Conservation (phyloP, 1,140 invertebrate species). For the Wasmannia auropunctata region DNA sequence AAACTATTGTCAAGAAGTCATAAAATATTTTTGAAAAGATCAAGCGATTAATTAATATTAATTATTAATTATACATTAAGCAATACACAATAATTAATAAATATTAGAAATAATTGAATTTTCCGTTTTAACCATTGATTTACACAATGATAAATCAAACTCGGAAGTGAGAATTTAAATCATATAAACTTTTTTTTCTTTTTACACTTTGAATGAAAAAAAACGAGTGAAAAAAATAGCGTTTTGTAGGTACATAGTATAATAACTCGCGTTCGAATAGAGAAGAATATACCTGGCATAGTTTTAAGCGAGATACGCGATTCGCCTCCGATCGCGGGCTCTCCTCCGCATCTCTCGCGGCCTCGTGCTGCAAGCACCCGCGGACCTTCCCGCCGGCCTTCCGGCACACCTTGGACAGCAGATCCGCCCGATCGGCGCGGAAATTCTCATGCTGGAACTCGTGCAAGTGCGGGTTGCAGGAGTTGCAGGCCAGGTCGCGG, state of each 20-base stretch:
- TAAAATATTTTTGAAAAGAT: neutral
- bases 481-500: constrained; percentile 86
- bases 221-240: too few relatives aligned
- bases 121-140: neutral
- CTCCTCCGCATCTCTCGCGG: constrained; percentile 13
- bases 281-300: constrained; percentile 79
- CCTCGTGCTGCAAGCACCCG: constrained; percentile 57
- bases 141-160: neutral
- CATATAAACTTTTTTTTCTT: neutral
- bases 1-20: neutral
- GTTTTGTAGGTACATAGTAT: too few relatives aligned
- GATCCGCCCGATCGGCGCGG: constrained; percentile 84
- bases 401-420: constrained; percentile 86
- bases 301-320: constrained; percentile 73
- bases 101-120: neutral
- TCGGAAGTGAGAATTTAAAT: neutral
- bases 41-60: neutral
- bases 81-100: neutral
- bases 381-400: constrained; percentile 84
- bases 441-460: constrained; percentile 87
- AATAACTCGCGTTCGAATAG: neutral
- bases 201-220: neutral
- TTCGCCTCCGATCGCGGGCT: neutral
- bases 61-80: neutral
- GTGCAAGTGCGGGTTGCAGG: constrained; percentile 86